These are phyloP conservation scores for Ectemnius continuus DNA, from an alignment of 2,888 invertebrate genomes.

Conservation along the genomic window DNA sequence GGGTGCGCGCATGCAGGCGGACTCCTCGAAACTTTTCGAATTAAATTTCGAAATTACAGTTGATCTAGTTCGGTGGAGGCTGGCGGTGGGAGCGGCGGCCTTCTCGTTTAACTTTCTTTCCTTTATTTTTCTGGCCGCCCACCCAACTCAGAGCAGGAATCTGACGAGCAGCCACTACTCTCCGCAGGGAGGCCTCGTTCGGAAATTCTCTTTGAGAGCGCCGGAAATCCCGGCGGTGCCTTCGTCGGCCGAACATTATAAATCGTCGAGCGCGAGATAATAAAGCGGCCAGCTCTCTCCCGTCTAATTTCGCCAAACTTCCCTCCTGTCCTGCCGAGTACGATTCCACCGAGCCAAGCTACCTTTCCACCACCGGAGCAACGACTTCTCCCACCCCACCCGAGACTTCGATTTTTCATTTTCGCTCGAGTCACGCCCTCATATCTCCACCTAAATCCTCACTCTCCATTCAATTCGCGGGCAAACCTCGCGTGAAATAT, in stretches of 20 bases:
- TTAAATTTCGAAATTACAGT: conserved; percentile 64
- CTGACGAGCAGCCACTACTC: conserved; percentile 29
- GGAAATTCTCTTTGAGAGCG: conserved; percentile 29
- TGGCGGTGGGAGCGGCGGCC: conserved; percentile 4
- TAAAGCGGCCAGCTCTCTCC: conserved; percentile 14
- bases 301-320: neutral
- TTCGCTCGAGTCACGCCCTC: conserved; percentile 6
- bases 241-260: conserved; percentile 29
- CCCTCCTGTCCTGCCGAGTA: neutral
- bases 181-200: conserved; percentile 21
- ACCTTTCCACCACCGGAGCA: too few species aligned
- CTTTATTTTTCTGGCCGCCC: conserved; percentile 33
- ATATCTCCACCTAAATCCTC: too few species aligned
- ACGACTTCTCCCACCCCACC: too few species aligned
- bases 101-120: conserved; percentile 29
- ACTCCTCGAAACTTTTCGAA: conserved; percentile 60
- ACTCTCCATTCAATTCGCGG: too few species aligned
- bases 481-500: too few species aligned
- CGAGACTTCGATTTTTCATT: too few species aligned
- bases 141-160: conserved; percentile 7
- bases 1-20: neutral
- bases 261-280: conserved; percentile 26
- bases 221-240: conserved; percentile 28
- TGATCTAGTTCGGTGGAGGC: conserved; percentile 24
- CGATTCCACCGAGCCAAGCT: too few species aligned